Evolutionary conservation across 2,797 vertebrate genomes (phyloP), one percentile per base, ranked within the genome.

Genomic region (Melanotaenia nigrans): DNA sequence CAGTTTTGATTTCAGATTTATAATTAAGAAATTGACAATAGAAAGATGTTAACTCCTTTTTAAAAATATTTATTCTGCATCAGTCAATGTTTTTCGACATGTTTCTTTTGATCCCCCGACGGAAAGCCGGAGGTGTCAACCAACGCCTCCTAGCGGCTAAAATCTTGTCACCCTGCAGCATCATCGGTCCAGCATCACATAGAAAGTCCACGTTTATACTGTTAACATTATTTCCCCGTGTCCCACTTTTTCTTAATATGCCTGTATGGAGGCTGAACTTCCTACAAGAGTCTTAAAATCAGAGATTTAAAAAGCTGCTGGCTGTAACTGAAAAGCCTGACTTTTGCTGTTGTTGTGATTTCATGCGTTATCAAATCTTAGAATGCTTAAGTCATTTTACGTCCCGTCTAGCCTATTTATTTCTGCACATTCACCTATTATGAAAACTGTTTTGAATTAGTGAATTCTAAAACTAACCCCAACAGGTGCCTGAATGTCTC

Each of bases 111-210:
- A 40, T 53, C 12, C 2, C 3, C n/a, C 63, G 36, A 72, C 73
- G 35, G 71, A 36, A 24, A 67, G 36, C 9, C 53, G 2, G 35
- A 54, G 49, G 79, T 82, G 85, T 75, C 36, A 70, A 45, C 84
- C 74, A 80, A 78, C 89, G 90, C 92, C 92, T 85, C 89, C 93
- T 93, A 91, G 90, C 67, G 92, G 79, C 49, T 9, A 0, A 13
- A 63, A 18, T 35, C 61, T 51, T 32, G 59, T 65, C 40, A 49
- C 64, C 35, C 57, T 68, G 61, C 65, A 70, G 45, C 67, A 56
- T 85, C 81, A 45, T 54, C 60, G 8, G 36, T 35, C 38, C 67
- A 14, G 49, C 65, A 58, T 28, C 56, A 24, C 74, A 65, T n/a
- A 18, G 16, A 25, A 42, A 16, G 16, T 30, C 10, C 30, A 35